Conservation (phyloP, 2,113 vertebrate species). For the Actenoides hombroni region DNA sequence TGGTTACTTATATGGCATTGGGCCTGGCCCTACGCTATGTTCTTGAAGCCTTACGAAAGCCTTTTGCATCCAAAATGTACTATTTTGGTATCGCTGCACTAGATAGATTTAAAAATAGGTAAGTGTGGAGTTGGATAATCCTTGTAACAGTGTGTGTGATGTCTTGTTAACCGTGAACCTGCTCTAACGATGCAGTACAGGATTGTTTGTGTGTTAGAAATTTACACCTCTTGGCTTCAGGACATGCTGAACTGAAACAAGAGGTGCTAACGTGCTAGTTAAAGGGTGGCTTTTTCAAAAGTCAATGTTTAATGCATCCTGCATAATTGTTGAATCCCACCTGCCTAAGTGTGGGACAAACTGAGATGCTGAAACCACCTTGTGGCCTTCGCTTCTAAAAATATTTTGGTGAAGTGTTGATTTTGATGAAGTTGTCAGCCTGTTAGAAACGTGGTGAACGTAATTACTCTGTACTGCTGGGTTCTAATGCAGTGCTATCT, state of each 20-base stretch:
- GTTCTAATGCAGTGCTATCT: neutral
- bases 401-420: neutral
- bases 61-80: slow-evolving; percentile 99
- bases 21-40: slow-evolving; percentile 96
- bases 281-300: neutral
- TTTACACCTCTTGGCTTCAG: neutral
- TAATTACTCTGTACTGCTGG: neutral
- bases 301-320: neutral
- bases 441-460: neutral
- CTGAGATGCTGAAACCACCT: neutral
- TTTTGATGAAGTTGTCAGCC: neutral
- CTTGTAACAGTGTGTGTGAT: neutral
- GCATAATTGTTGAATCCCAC: no score
- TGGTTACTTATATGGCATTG: slow-evolving; percentile 97
- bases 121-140: neutral
- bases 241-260: neutral
- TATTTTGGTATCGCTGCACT: slow-evolving; percentile 99
- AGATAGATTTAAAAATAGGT: slow-evolving; percentile 99
- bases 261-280: neutral
- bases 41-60: slow-evolving; percentile 98
- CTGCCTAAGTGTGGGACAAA: neutral
- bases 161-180: neutral
- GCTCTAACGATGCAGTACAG: neutral
- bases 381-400: neutral
- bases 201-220: neutral